A percentile compares a stretch with the other conserved stretches of the same genome.
Conservation (phyloP, 2,888 invertebrate genomes). For the Heliothis peltigera region DNA sequence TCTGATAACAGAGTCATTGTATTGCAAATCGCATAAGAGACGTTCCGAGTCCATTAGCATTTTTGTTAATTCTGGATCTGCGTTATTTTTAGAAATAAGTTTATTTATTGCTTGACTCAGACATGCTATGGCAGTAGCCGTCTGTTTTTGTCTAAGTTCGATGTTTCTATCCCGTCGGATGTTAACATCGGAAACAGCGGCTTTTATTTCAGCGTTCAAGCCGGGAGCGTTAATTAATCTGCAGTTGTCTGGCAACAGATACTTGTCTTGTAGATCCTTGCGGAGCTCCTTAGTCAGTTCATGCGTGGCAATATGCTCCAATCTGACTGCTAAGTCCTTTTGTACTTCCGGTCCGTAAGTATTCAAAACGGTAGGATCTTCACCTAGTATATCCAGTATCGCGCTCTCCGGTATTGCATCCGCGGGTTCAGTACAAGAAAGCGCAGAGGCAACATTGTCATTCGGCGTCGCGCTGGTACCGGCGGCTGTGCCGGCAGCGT, state of each 20-base stretch:
- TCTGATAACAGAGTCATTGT: not conserved
- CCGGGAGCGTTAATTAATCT: not conserved
- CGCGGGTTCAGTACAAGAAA: too few relatives aligned
- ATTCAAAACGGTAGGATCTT: not conserved
- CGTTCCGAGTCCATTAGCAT: not conserved
- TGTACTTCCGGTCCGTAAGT: not conserved
- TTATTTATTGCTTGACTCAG: not conserved
- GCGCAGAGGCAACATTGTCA: too few relatives aligned
- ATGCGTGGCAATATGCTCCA: not conserved
- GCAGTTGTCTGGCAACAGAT: not conserved
- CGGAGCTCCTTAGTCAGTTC: not conserved
- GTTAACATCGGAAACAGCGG: not conserved
- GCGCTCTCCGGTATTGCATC: too few relatives aligned
- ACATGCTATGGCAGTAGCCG: not conserved
- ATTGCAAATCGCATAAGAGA: not conserved
- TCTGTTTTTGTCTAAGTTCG: not conserved
- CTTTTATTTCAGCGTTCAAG: slow-evolving; percentile 5
- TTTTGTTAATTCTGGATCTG: not conserved
- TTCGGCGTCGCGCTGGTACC: too few relatives aligned
- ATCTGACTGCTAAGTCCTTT: not conserved
- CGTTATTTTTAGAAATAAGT: not conserved
- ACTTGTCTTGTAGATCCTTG: not conserved
- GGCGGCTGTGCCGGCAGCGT: too few relatives aligned
- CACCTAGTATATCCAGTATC: not conserved
- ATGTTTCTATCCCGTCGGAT: not conserved